A percentile compares a stretch with the other conserved stretches of the same genome.
phyloP scores from a whole-genome alignment of 2,113 vertebrate genomes.

The Fregetta grallaria region DNA sequence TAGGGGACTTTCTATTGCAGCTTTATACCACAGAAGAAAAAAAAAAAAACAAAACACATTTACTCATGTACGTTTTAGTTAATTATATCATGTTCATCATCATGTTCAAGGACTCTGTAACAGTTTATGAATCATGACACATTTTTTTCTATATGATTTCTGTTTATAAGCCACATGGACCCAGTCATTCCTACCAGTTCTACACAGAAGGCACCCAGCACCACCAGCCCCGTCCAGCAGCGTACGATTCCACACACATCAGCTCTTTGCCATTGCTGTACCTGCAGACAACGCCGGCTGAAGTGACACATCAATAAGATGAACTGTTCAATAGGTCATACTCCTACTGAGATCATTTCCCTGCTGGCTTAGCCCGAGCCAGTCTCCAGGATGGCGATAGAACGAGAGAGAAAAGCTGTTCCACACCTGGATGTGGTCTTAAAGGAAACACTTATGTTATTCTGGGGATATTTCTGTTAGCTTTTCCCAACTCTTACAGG shows the following conservation, averaged over 20 bases:
- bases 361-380: background rate
- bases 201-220: background rate
- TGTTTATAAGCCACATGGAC: background rate
- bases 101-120: background rate
- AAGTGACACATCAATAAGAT: background rate
- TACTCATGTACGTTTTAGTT: background rate
- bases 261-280: rapidly evolving
- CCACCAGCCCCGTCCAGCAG: background rate
- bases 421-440: background rate
- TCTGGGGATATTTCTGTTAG: background rate
- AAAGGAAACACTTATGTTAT: background rate
- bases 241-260: too few relatives aligned
- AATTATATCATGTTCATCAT: background rate
- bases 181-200: background rate
- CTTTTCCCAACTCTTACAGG: background rate
- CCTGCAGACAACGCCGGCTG: rapidly evolving
- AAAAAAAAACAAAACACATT: background rate
- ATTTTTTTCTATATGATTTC: background rate
- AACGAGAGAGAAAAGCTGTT: background rate
- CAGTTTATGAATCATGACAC: background rate
- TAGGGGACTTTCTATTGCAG: background rate
- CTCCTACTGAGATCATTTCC: background rate
- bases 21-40: background rate
- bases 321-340: background rate
- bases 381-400: background rate